Evolutionary conservation across 2,113 vertebrate genomes (phyloP).

Genomic region (Fulica atra): DNA sequence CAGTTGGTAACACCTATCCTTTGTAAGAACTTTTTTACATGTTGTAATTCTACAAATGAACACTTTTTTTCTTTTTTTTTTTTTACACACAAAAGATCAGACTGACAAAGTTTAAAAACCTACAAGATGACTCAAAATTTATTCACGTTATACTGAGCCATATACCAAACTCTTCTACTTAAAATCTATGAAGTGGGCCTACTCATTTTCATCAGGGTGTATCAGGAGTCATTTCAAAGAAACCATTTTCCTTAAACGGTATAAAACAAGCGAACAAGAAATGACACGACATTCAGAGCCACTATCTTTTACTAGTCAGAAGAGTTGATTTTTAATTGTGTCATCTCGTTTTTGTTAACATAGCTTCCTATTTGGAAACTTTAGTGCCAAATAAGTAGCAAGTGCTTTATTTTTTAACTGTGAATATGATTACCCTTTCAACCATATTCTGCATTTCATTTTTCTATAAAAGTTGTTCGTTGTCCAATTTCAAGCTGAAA

Average conservation of each 20-base stretch:
- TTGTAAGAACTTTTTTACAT: constrained; percentile 5
- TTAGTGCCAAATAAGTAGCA: neutral
- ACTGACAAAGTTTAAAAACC: neutral
- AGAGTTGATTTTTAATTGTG: neutral
- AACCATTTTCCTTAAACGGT: neutral
- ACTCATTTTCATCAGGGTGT: neutral
- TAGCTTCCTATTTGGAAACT: neutral
- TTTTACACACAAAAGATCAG: neutral
- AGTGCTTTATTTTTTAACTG: constrained; percentile 19
- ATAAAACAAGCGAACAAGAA: neutral
- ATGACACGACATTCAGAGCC: neutral
- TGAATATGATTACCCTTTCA: constrained; percentile 18
- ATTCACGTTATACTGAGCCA: neutral
- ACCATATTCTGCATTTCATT: constrained; percentile 44
- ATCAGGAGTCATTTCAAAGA: neutral
- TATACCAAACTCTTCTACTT: neutral
- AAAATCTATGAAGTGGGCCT: neutral
- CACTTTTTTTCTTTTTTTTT: neutral
- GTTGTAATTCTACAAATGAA: neutral
- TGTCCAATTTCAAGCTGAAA: constrained; percentile 50
- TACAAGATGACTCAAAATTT: neutral
- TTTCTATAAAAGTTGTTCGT: constrained; percentile 46
- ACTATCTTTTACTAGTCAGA: neutral
- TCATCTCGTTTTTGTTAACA: neutral
- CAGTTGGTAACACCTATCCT: constrained; percentile 25